Evolutionary conservation across 92 coral and sea anemone genomes (phyloP), one percentile per base, ranked within the genome.

Genomic region (Parazoanthus atlanticus): DNA sequence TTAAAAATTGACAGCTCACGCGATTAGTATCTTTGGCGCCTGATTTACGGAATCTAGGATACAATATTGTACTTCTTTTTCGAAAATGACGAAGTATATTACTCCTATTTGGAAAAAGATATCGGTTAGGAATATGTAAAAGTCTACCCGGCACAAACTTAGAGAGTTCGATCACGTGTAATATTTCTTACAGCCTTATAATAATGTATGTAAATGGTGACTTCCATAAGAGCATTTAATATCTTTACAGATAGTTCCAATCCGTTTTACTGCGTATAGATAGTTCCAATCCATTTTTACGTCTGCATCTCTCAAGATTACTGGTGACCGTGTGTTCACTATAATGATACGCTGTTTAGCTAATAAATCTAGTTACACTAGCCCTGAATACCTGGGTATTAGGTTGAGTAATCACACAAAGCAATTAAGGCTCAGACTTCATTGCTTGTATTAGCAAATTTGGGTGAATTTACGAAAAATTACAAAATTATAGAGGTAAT

Each of bases 11-110:
- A 70, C 17, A 70, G 29, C 34, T 70, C 75, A 70, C 75, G 75
- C 75, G 75, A 70, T 15, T 70, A 29, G 33, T 26, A 70, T 70
- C 75, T 70, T 69, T 70, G 75, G 72, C 72, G 72, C 75, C 75
- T 70, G 6, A 28, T 70, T 70, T 70, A 29, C 75, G 16, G 72
- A 70, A 70, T 3, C 19, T 70, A 70, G 0, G 34, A 70, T 70
- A 38, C 75, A 29, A 28, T 9, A 23, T 12, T 36, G 38, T 36
- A 5, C 38, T 36, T 3, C 26, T 70, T 70, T 29, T 70, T 70
- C 16, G 26, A 29, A 70, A 70, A 70, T 2, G 36, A 8, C 75
- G 34, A 70, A 13, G 5, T 70, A 29, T 70, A 26, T 15, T 70
- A 29, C 75, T 29, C 19, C 21, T 70, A 11, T 70, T 29, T 29